phyloP scores from a whole-genome alignment of 1,140 invertebrate genomes.

The Megathymus violae region DNA sequence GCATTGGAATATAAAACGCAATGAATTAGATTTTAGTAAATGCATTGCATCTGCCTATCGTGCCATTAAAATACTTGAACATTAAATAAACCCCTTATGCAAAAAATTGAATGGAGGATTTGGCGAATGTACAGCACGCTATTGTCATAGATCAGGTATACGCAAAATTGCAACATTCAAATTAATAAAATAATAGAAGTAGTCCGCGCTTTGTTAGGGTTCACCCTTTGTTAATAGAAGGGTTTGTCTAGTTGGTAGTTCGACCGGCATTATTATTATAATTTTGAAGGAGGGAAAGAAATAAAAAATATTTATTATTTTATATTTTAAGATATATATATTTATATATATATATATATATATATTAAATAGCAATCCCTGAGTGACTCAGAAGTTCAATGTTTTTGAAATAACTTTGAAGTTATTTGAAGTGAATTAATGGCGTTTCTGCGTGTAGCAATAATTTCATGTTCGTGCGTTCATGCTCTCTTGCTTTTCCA shows the following conservation, averaged over 20 bases:
- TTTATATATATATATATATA: no score
- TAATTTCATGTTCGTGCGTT: no score
- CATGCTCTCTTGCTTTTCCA: no score
- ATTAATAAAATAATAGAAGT: conserved; percentile 81
- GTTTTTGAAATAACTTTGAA: no score
- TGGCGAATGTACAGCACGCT: conserved; percentile 49
- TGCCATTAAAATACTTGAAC: conserved; percentile 52
- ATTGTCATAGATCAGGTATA: conserved; percentile 79
- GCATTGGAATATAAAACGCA: conserved; percentile 17
- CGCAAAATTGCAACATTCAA: conserved; percentile 80
- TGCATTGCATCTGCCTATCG: conserved; percentile 63
- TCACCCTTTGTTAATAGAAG: conserved; percentile 56
- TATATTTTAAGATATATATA: no score
- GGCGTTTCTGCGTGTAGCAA: no score
- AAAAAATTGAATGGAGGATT: conserved; percentile 74
- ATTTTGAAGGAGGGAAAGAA: no score
- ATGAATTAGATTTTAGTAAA: conserved; percentile 25
- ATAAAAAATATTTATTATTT: no score
- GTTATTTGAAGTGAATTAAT: no score
- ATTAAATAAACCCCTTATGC: conserved; percentile 75
- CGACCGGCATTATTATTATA: no score
- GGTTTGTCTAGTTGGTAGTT: neutral
- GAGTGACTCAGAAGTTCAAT: no score
- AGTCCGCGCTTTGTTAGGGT: conserved; percentile 65
- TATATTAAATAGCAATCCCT: no score